Percentiles rank a stretch among this genome's conserved stretches.
Conservation (phyloP, 2,888 invertebrate species). For the Cordilura impudica region DNA sequence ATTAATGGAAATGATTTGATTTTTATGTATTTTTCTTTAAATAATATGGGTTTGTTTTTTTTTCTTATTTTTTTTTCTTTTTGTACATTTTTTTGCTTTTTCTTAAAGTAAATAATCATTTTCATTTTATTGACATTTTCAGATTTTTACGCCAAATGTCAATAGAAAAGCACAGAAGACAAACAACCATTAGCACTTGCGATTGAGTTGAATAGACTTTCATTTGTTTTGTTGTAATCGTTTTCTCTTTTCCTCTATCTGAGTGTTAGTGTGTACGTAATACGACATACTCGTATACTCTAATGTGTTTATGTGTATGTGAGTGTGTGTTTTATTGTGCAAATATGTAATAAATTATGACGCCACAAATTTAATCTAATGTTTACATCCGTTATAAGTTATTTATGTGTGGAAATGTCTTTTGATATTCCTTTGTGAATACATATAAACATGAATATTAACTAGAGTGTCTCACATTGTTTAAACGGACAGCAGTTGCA, state of each 20-base stretch:
- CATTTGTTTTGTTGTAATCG: not conserved
- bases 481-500: no score
- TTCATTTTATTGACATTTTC: constrained; percentile 19
- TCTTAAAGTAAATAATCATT: constrained; percentile 20
- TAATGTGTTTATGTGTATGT: constrained; percentile 8
- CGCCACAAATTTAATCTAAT: constrained; percentile 54
- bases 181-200: constrained; percentile 25
- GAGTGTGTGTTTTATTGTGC: constrained; percentile 4
- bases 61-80: no score
- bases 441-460: not conserved
- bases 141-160: not conserved
- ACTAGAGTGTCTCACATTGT: no score
- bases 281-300: not conserved
- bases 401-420: constrained; percentile 41
- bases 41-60: not conserved
- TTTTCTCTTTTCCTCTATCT: not conserved
- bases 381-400: constrained; percentile 50
- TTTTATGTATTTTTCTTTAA: no score
- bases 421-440: constrained; percentile 22
- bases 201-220: constrained; percentile 40
- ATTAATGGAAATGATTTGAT: no score
- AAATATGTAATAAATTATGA: constrained; percentile 48
- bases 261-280: not conserved
- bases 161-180: not conserved
- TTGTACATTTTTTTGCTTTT: not conserved